Base-by-base conservation (phyloP, 2,797 vertebrate species). In the Phataginus tetradactyla region DNA sequence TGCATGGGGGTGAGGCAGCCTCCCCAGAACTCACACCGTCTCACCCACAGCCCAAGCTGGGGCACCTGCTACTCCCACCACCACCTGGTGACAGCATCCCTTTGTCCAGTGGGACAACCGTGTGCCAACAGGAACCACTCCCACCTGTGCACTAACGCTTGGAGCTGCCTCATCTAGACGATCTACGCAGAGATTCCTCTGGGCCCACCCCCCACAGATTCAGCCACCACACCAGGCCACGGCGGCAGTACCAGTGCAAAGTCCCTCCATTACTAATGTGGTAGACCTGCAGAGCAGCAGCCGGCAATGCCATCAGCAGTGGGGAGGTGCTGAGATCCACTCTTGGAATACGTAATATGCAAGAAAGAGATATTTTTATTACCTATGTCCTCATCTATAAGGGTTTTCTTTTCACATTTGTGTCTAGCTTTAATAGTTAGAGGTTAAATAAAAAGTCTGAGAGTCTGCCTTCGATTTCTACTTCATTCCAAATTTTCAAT, bases 401-500 rank as follows among this genome's bases (percentile, higher is more conserved):
- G 51, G 4, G 4, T 51, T 93, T 97, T 79, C 21, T 92, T 64
- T 90, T 74, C 6, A 37, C 25, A 17, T 95, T 4, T 66, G 21
- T 85, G 61, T 4, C 27, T 61, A 87, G 18, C 4, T 81, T 86
- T 78, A 87, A 79, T 63, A 93, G 32, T 64, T 88, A 49, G 18
- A 29, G 9, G 11, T 39, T 80, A 87, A 95, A 90, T 45, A 84
- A 96, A 92, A 96, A 34, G 5, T n/a, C 68, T 64, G 55, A 93
- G n/a, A 91, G 42, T 68, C 51, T 93, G 21, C 37, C 86, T 74
- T 93, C 84, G 86, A 95, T 92, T 90, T 59, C 53, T 91, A 88
- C n/a, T 75, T 85, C 34, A 91, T 57, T 90, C 45, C 45, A 83
- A 94, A 75, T 55, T 86, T 95, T 84, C 15, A 90, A 53, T 80